Evolutionary conservation across 1,140 invertebrate species (phyloP), one percentile per base, ranked within the genome.

Genomic region (Cyclina sinensis): DNA sequence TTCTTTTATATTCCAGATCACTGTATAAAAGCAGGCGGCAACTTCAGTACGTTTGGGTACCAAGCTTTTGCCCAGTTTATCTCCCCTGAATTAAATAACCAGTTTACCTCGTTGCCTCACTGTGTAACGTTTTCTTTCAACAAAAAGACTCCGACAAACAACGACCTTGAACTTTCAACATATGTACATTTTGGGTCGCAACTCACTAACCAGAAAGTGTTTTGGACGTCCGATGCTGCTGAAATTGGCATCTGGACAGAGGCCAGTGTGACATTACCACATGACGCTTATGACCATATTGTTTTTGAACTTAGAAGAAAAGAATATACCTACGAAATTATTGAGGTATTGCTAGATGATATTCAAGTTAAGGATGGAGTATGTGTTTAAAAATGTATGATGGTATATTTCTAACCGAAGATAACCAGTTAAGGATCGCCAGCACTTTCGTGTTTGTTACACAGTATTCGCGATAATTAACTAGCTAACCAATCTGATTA

Each of bases 1-100:
- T n/a, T n/a, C n/a, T n/a, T n/a, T n/a, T n/a, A n/a, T n/a, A n/a
- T 84, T 70, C 54, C 62, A 84, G 82, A 51, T 51, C 43, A 51
- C 16, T 68, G 35, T 39, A 35, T 84, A 24, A 57, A 48, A 37
- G 62, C 68, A 51, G 82, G 82, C 0, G 82, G 82, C 3, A 46
- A 84, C 27, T n/a, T 27, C 0, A 27, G 46, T n/a, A 35, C 37
- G 18, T 84, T 74, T 54, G 65, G 65, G 4, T 74, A 48, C 65
- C 43, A 9, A 24, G 43, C 65, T 12, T 18, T 73, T 18, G 73
- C 68, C 11, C 65, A 84, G 48, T 14, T 84, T 1, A 57, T 73
- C 2, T 73, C 82, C 1, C 82, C 82, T 43, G 2, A 59, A 14
- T 46, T 84, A 21, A 12, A 24, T 16, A 9, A 24, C 24, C 12